phyloP scores from a whole-genome alignment of 1,140 invertebrate species.

The Psilanteris sp. region DNA sequence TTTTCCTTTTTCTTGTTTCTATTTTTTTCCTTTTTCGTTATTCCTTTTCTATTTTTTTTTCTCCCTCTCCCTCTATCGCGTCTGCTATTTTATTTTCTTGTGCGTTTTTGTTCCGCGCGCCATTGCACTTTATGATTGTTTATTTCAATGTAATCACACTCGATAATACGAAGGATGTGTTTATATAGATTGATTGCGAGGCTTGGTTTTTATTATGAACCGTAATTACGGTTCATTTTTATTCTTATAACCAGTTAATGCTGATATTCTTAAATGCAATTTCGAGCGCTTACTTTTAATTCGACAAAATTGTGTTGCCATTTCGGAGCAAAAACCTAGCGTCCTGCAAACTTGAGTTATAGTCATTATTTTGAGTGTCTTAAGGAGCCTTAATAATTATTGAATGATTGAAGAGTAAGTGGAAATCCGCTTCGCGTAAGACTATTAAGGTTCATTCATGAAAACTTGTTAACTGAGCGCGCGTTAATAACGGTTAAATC shows the following conservation, averaged over 20 bases:
- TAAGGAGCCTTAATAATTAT: neutral
- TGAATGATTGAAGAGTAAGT: too few species aligned
- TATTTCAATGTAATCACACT: conserved; percentile 26
- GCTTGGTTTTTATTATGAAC: conserved; percentile 17
- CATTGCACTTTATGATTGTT: conserved; percentile 34
- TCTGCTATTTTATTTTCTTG: neutral
- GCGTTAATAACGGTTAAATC: too few species aligned
- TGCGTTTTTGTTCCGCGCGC: neutral
- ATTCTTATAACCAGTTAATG: conserved; percentile 20
- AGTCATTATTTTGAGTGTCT: too few species aligned
- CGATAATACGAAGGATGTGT: conserved; percentile 34
- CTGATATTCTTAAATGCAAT: conserved; percentile 14
- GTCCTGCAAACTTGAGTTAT: too few species aligned
- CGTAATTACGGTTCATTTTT: conserved; percentile 24
- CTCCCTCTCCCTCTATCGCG: too few species aligned
- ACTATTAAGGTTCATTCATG: too few species aligned
- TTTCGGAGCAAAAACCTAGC: too few species aligned
- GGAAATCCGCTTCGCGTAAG: too few species aligned
- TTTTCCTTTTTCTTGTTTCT: too few species aligned
- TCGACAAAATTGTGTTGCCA: conserved; percentile 5
- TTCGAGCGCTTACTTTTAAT: conserved; percentile 11
- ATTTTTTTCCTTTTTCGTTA: too few species aligned
- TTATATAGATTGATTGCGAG: conserved; percentile 48
- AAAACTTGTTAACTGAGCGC: too few species aligned
- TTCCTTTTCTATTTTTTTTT: too few species aligned